Evolutionary conservation across 2,113 vertebrate species (phyloP).

Genomic region (Cyprinus carpio): DNA sequence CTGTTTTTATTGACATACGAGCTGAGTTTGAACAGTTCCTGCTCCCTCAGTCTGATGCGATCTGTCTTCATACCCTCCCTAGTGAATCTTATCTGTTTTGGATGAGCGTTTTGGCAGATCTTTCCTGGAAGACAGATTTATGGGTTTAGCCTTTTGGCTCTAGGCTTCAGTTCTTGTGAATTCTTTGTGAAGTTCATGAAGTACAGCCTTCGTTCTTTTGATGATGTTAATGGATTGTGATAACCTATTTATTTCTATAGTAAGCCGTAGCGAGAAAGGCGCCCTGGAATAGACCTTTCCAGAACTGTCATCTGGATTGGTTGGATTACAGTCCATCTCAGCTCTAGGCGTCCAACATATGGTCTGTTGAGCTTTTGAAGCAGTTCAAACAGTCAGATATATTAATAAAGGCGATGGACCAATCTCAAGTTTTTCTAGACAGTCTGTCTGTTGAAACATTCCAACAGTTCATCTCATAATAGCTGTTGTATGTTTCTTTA

Average conservation of each 20-base stretch:
- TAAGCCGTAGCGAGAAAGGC: background rate
- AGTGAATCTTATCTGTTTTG: constrained; percentile 19
- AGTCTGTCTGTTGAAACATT: constrained; percentile 27
- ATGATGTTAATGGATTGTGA: background rate
- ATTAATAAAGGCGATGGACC: constrained; percentile 33
- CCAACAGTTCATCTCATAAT: constrained; percentile 50
- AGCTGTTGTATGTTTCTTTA: constrained; percentile 64
- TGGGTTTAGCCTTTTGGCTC: constrained; percentile 24
- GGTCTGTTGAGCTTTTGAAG: constrained; percentile 2
- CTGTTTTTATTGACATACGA: constrained; percentile 80
- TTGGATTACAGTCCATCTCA: constrained; percentile 14
- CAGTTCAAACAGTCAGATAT: constrained; percentile 5
- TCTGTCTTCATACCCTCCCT: constrained; percentile 46
- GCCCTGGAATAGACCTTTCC: background rate
- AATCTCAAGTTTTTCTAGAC: constrained; percentile 14
- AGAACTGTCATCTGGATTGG: background rate
- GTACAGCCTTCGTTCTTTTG: background rate
- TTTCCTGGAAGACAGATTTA: constrained; percentile 32
- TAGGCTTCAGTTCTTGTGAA: background rate
- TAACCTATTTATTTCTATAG: constrained; percentile 9
- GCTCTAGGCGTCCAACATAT: constrained; percentile 13
- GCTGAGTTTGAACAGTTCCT: constrained; percentile 57
- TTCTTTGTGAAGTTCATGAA: constrained; percentile 24
- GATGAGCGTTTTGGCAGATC: constrained; percentile 35
- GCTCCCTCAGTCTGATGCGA: constrained; percentile 62